Conservation (phyloP, 2,888 invertebrate genomes). For the Nezara viridula region DNA sequence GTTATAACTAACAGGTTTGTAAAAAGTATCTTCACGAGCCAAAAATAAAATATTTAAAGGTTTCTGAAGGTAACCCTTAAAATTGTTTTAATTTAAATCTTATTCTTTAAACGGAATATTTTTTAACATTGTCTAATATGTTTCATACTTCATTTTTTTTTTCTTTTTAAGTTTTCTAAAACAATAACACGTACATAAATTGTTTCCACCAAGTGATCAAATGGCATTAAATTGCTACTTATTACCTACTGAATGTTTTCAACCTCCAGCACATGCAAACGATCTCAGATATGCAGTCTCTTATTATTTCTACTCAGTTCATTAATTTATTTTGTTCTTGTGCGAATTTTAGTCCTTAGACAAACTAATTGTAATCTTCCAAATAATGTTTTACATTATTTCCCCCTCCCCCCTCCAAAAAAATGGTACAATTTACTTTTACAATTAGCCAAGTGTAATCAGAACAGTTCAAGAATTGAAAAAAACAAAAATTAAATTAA, state of each 20-base stretch:
- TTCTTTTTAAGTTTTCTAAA: neutral
- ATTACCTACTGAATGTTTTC: neutral
- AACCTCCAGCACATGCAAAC: neutral
- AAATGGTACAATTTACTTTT: no score
- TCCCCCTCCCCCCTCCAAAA: no score
- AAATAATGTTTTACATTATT: no score
- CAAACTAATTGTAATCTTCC: no score
- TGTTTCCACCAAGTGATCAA: neutral
- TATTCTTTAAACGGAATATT: neutral
- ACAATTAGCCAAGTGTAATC: neutral
- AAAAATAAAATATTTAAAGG: conserved; percentile 22
- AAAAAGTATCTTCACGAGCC: neutral
- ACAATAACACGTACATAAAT: neutral
- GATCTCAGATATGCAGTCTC: neutral
- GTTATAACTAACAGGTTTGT: neutral
- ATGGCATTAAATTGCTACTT: neutral
- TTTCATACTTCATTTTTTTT: neutral
- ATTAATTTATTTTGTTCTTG: neutral
- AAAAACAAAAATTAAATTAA: no score
- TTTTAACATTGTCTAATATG: neutral
- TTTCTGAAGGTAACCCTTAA: conserved; percentile 41
- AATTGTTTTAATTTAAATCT: neutral
- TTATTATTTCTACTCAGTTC: neutral
- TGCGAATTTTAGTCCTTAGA: neutral
- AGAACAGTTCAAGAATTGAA: neutral